Percentiles rank a stretch among this genome's conserved stretches.
These are phyloP conservation scores for Drosophila biarmipes DNA, from an alignment of 1,140 invertebrate species.

Conservation along the genomic window DNA sequence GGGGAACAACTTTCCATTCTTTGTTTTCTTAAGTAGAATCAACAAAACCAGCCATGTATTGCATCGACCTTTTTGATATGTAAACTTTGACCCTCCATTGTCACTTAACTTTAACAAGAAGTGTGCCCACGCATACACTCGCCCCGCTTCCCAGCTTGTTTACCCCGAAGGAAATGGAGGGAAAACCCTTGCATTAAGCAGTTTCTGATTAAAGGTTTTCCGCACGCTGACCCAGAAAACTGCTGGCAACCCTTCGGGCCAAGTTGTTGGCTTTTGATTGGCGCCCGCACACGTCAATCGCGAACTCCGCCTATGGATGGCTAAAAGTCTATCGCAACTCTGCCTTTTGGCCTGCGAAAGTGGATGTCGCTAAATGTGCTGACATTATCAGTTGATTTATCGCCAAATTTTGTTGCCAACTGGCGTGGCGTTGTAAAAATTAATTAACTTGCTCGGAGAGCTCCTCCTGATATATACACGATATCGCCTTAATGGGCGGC, in stretches of 20 bases:
- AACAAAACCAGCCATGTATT: slow-evolving; percentile 2
- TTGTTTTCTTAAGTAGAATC: slow-evolving; percentile 9
- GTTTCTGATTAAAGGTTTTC: slow-evolving; percentile 50
- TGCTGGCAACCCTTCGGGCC: slow-evolving; percentile 3
- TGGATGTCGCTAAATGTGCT: slow-evolving; percentile 60
- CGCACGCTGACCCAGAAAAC: slow-evolving; percentile 49
- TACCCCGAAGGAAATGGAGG: slow-evolving; percentile 10
- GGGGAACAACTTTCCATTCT: neutral
- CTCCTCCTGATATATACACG: slow-evolving; percentile 46
- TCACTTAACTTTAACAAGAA: slow-evolving; percentile 38
- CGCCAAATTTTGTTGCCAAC: slow-evolving; percentile 71
- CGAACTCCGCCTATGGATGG: slow-evolving; percentile 32
- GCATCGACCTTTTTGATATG: slow-evolving; percentile 20
- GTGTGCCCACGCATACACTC: slow-evolving; percentile 8
- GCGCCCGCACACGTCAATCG: slow-evolving; percentile 17
- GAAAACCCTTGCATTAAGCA: slow-evolving; percentile 39
- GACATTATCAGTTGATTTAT: slow-evolving; percentile 83
- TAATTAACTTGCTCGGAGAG: slow-evolving; percentile 71
- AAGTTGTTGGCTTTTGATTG: slow-evolving; percentile 41
- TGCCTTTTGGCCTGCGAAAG: neutral
- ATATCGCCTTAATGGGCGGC: slow-evolving; percentile 53
- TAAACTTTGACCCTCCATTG: slow-evolving; percentile 48
- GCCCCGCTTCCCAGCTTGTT: slow-evolving; percentile 7
- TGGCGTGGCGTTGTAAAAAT: slow-evolving; percentile 57
- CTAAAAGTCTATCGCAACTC: slow-evolving; percentile 48